Evolutionary conservation across 2,797 vertebrate species (phyloP).

Genomic region (Taenioides sp.): DNA sequence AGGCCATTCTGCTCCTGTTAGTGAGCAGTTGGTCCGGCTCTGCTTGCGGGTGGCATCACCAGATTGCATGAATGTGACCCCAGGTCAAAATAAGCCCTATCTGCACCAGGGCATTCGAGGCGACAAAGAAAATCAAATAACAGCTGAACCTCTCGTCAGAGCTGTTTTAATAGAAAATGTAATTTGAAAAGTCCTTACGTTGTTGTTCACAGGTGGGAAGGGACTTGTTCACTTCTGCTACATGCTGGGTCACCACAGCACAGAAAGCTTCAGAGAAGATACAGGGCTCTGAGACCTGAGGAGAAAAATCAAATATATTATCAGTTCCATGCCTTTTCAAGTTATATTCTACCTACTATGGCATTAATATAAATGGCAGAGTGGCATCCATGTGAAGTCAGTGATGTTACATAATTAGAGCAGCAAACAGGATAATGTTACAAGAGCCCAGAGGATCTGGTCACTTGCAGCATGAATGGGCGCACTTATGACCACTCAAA

Average conservation of each 20-base stretch:
- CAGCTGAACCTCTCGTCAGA: neutral
- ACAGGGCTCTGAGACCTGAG: slow-evolving; percentile 74
- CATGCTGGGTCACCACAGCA: slow-evolving; percentile 70
- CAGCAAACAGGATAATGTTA: slow-evolving; percentile 1
- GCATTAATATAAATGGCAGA: neutral
- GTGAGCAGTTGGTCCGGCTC: slow-evolving; percentile 58
- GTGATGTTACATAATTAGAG: slow-evolving; percentile 6
- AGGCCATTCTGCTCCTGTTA: slow-evolving; percentile 5
- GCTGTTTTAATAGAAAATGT: neutral
- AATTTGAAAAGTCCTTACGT: slow-evolving; percentile 46
- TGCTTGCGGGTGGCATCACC: slow-evolving; percentile 69
- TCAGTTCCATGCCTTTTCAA: slow-evolving; percentile 18
- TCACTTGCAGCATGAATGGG: slow-evolving; percentile 40
- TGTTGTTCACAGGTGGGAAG: slow-evolving; percentile 81
- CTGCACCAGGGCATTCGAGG: slow-evolving; percentile 29
- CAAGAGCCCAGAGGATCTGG: slow-evolving; percentile 16
- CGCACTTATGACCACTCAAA: slow-evolving; percentile 38
- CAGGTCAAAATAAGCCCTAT: slow-evolving; percentile 44
- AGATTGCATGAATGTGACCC: slow-evolving; percentile 72
- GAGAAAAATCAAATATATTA: slow-evolving; percentile 41
- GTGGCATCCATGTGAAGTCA: neutral
- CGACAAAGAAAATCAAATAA: slow-evolving; percentile 12
- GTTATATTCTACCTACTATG: neutral
- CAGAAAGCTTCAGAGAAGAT: slow-evolving; percentile 56
- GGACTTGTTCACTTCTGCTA: slow-evolving; percentile 83